Conservation (phyloP, 2,888 invertebrate genomes). For the Chrysomela aeneicollis region DNA sequence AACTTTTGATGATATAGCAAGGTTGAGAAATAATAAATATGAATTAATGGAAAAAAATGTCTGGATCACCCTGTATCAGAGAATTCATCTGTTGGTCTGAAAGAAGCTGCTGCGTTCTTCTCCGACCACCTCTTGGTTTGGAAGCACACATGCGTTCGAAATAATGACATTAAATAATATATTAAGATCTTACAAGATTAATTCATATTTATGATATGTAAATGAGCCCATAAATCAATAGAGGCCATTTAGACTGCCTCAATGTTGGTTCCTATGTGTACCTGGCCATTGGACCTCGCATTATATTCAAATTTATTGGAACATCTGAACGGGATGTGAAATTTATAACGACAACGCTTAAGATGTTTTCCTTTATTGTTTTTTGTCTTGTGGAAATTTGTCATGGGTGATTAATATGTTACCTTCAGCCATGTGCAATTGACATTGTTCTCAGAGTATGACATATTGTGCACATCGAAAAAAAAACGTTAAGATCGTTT, state of each 20-base stretch:
- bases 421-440: not conserved
- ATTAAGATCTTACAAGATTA: slow-evolving; percentile 48
- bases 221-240: slow-evolving; percentile 50
- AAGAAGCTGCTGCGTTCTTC: slow-evolving; percentile 22
- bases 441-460: not conserved
- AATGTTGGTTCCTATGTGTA: slow-evolving; percentile 46
- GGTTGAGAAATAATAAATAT: no score
- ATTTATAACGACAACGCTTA: slow-evolving; percentile 41
- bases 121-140: slow-evolving; percentile 32
- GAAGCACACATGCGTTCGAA: slow-evolving; percentile 37
- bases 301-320: slow-evolving; percentile 46
- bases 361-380: slow-evolving; percentile 33
- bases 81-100: not conserved
- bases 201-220: slow-evolving; percentile 50
- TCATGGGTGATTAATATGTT: slow-evolving; percentile 34
- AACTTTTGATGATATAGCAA: no score
- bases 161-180: slow-evolving; percentile 51
- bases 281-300: slow-evolving; percentile 36
- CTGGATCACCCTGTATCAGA: not conserved
- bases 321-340: slow-evolving; percentile 36
- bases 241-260: slow-evolving; percentile 42
- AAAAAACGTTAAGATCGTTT: not conserved
- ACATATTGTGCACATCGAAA: not conserved
- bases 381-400: slow-evolving; percentile 39
- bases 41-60: not conserved